A percentile compares a stretch with the other conserved stretches of the same genome.
Conservation (phyloP, 2,113 vertebrate species). For the Paralichthys olivaceus region DNA sequence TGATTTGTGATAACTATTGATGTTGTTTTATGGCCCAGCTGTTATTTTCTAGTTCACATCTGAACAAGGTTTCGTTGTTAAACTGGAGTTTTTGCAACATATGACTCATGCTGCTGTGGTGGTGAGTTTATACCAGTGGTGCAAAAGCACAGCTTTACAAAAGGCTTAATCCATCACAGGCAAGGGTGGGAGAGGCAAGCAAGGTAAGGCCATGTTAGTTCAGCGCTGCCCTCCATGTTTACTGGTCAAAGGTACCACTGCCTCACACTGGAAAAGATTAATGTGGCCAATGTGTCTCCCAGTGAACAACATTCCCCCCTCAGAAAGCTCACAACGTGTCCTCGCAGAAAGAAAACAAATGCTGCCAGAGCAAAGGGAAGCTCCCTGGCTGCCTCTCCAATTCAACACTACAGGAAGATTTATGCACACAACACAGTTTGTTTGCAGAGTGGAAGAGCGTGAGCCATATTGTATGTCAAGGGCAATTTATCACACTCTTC, state of each 20-base stretch:
- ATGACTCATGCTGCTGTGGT: not conserved
- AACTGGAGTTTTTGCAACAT: not conserved
- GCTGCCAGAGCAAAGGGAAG: conserved; percentile 52
- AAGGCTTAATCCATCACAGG: conserved; percentile 62
- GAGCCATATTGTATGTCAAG: conserved; percentile 62
- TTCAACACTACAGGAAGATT: conserved; percentile 66
- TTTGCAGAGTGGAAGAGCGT: conserved; percentile 66
- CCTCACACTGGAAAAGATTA: conserved; percentile 62
- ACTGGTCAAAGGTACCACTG: conserved; percentile 58
- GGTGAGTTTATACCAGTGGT: not conserved
- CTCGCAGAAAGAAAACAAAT: conserved; percentile 62
- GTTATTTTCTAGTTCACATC: too few species aligned
- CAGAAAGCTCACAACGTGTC: conserved; percentile 34
- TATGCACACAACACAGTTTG: conserved; percentile 74
- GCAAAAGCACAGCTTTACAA: conserved; percentile 40
- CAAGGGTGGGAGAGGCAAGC: conserved; percentile 44
- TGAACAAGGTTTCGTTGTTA: not conserved
- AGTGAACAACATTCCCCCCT: conserved; percentile 63
- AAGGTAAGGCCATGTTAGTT: conserved; percentile 58
- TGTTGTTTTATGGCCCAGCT: too few species aligned
- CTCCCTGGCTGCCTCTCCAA: conserved; percentile 51
- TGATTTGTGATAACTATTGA: too few species aligned
- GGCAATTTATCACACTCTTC: conserved; percentile 72
- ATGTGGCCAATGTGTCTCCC: conserved; percentile 61
- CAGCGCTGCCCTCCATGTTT: conserved; percentile 58